Evolutionary conservation across 37 sponge, comb jelly and placozoan genomes (phyloP), one percentile per base, ranked within the genome.

Genomic region (Beroe forskalii): DNA sequence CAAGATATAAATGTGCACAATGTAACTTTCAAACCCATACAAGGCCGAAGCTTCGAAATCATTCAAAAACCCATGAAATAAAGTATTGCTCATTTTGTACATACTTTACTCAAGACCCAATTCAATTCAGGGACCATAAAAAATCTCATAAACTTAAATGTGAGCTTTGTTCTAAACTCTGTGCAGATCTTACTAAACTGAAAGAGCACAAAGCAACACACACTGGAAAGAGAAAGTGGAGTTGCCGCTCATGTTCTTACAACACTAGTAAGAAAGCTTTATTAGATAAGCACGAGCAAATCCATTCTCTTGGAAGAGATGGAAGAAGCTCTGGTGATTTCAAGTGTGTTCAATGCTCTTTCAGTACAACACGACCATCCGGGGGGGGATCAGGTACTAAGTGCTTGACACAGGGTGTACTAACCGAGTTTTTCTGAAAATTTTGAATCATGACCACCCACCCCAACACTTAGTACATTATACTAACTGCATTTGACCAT

Each of bases 81-180:
- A 69, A 69, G 32, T 69, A 69, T 69, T 69, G 72, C 17, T 69
- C 72, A 36, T 32, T 14, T 32, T 69, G 72, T 36, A 19, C 72
- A 32, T 69, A 69, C 32, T 69, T 37, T 69, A 69, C 72, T 33
- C 28, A 32, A 36, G 72, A 69, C 19, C 27, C 33, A 27, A 33
- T 32, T 36, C 33, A 69, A 17, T 69, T 69, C 38, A 69, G 72
- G 32, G 32, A 69, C 2, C 72, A 69, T 69, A 35, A 27, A 14
- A 69, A 69, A 32, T 69, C 72, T 20, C 72, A 69, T 69, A 69
- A 32, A 32, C 72, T 69, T 28, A 69, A 69, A 33, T 69, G 72
- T 69, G 32, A 33, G 39, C 32, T 32, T 35, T 69, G 72, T 17
- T 35, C 32, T 4, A 69, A 69, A 37, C 9, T 69, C 19, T 35